Evolutionary conservation across 2,113 vertebrate genomes (phyloP).

Genomic region (Hippocampus mohnikei): DNA sequence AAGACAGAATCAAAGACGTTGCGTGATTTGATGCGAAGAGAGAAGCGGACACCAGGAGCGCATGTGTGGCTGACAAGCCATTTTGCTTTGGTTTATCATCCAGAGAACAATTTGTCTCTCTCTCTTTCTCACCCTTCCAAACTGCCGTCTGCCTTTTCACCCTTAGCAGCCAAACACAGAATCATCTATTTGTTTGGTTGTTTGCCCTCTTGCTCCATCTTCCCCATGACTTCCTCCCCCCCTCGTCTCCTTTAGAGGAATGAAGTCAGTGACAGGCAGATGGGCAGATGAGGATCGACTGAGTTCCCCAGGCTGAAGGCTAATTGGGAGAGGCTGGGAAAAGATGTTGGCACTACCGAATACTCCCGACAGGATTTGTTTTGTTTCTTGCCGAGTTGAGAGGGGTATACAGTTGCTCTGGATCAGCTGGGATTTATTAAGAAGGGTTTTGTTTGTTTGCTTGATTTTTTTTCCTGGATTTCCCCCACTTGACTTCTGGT

Average conservation of each 20-base stretch:
- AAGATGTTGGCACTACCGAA: constrained; percentile 59
- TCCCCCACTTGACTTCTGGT: background rate
- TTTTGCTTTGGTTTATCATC: constrained; percentile 56
- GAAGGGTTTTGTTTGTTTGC: constrained; percentile 6
- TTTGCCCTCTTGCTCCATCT: constrained; percentile 39
- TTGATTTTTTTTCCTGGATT: background rate
- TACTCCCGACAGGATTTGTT: constrained; percentile 60
- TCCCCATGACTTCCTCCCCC: constrained; percentile 28
- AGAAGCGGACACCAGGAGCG: constrained; percentile 14
- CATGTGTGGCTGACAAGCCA: constrained; percentile 57
- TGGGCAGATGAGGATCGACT: constrained; percentile 71
- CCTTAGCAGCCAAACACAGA: constrained; percentile 52
- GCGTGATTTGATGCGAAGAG: constrained; percentile 38
- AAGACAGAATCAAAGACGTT: constrained; percentile 42
- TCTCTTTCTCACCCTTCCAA: constrained; percentile 50
- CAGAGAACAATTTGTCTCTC: constrained; percentile 64
- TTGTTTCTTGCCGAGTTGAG: constrained; percentile 51
- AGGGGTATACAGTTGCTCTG: constrained; percentile 34
- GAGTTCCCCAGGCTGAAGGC: constrained; percentile 61
- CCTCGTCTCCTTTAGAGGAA: constrained; percentile 49
- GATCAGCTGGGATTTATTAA: constrained; percentile 52
- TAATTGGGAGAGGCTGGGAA: constrained; percentile 72
- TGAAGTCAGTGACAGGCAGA: constrained; percentile 67
- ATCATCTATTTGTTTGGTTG: constrained; percentile 46
- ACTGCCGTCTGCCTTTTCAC: constrained; percentile 59